Evolutionary conservation across 2,888 invertebrate genomes (phyloP).

Genomic region (Zygogramma bicolorata): DNA sequence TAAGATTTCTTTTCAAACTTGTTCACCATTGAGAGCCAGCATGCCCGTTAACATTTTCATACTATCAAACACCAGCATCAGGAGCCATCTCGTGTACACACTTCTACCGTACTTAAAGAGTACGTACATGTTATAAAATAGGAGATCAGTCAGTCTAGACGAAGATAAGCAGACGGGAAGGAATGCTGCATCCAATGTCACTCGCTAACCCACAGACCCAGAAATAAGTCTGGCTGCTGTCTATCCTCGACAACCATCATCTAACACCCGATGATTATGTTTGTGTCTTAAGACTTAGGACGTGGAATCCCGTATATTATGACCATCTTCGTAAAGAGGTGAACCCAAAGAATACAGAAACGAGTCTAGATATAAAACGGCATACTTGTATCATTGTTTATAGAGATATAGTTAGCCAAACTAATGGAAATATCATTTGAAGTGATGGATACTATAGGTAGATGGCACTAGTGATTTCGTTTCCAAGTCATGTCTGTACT

Average conservation of each 20-base stretch:
- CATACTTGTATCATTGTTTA: too few relatives aligned
- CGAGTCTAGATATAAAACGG: too few relatives aligned
- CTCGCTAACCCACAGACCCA: slow-evolving; percentile 11
- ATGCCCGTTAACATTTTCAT: background rate
- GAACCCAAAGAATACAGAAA: too few relatives aligned
- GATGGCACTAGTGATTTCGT: too few relatives aligned
- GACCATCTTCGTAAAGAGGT: too few relatives aligned
- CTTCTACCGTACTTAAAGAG: too few relatives aligned
- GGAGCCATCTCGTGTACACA: background rate
- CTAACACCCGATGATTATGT: background rate
- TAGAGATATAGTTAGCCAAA: too few relatives aligned
- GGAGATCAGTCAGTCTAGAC: slow-evolving; percentile 2
- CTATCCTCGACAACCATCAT: slow-evolving; percentile 15
- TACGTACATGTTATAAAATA: background rate
- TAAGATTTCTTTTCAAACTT: background rate
- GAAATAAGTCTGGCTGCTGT: slow-evolving; percentile 11
- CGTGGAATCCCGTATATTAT: too few relatives aligned
- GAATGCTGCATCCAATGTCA: background rate
- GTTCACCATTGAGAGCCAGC: background rate
- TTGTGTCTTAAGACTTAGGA: background rate
- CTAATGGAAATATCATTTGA: too few relatives aligned
- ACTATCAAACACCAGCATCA: slow-evolving; percentile 1
- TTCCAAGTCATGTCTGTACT: too few relatives aligned
- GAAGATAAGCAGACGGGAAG: background rate
- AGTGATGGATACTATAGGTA: too few relatives aligned